A percentile compares a stretch with the other conserved stretches of the same genome.
Evolutionary conservation across 2,888 invertebrate genomes (phyloP).

Genomic region (Tiliacea citrago): DNA sequence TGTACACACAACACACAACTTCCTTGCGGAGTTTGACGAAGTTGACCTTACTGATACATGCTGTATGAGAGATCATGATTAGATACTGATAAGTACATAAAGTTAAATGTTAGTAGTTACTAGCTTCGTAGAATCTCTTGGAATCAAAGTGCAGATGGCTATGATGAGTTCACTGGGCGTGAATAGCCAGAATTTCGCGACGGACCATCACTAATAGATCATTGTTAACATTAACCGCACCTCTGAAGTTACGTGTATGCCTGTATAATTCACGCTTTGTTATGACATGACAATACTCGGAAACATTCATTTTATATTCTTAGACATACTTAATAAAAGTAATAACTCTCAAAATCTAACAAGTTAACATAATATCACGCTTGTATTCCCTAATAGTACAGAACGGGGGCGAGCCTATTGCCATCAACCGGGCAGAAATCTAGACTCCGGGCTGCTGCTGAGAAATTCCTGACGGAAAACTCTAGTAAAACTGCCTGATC

Average conservation of each 20-base stretch:
- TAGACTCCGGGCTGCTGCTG: too few species aligned
- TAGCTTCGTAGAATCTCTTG: background rate
- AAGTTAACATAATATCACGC: background rate
- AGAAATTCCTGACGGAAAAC: background rate
- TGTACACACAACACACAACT: background rate
- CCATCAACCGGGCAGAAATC: background rate
- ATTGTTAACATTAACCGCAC: slow-evolving; percentile 59
- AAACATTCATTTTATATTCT: background rate
- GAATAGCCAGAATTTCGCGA: slow-evolving; percentile 36
- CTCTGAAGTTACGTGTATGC: slow-evolving; percentile 28
- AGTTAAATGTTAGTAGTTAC: background rate
- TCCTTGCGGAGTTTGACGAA: too few species aligned
- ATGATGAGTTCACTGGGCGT: slow-evolving; percentile 45
- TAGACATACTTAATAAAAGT: background rate
- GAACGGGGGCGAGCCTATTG: background rate
- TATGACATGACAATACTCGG: slow-evolving; percentile 19
- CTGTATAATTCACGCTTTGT: slow-evolving; percentile 31
- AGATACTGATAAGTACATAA: background rate
- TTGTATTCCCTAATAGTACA: background rate
- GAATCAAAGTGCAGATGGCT: slow-evolving; percentile 28
- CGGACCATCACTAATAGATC: slow-evolving; percentile 58
- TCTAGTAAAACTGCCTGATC: too few species aligned
- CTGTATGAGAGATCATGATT: background rate
- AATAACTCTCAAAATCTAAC: background rate
- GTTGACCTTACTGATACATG: background rate